Conservation (phyloP, 37 sponge, comb jelly and placozoan genomes). For the Theonella swinhoei region DNA sequence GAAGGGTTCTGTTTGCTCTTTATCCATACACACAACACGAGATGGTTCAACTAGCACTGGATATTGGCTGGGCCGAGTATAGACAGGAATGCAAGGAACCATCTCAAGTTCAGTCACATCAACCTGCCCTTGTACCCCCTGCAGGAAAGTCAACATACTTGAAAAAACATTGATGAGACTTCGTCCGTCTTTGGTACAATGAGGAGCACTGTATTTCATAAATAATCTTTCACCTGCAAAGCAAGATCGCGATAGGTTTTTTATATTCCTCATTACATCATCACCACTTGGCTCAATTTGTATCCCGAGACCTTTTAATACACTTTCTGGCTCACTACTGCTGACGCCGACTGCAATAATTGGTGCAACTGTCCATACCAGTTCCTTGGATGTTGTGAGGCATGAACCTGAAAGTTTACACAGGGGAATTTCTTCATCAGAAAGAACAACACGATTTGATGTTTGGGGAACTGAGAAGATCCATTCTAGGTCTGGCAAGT, state of each 20-base stretch:
- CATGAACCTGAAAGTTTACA: neutral
- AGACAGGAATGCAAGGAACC: constrained; percentile 49
- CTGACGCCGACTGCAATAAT: constrained; percentile 11
- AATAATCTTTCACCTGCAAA: constrained; percentile 27
- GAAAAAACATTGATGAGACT: constrained; percentile 7
- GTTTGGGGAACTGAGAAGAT: neutral
- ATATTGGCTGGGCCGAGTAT: neutral
- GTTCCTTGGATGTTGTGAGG: neutral
- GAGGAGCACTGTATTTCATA: constrained; percentile 8
- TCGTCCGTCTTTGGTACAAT: neutral
- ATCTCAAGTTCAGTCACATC: neutral
- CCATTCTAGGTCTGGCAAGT: neutral
- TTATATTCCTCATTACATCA: constrained; percentile 53
- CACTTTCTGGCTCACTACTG: neutral
- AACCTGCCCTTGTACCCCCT: neutral
- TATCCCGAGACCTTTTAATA: neutral
- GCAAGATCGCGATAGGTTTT: constrained; percentile 1
- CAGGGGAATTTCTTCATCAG: neutral
- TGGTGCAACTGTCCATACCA: constrained; percentile 65
- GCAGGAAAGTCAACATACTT: constrained; percentile 2
- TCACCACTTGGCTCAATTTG: neutral
- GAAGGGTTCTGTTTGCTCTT: neutral
- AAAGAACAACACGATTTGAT: neutral
- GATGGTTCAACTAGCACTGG: constrained; percentile 46
- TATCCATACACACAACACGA: constrained; percentile 17